Base-by-base conservation (phyloP, 2,113 vertebrate species). In the Colistium nudipinnis region DNA sequence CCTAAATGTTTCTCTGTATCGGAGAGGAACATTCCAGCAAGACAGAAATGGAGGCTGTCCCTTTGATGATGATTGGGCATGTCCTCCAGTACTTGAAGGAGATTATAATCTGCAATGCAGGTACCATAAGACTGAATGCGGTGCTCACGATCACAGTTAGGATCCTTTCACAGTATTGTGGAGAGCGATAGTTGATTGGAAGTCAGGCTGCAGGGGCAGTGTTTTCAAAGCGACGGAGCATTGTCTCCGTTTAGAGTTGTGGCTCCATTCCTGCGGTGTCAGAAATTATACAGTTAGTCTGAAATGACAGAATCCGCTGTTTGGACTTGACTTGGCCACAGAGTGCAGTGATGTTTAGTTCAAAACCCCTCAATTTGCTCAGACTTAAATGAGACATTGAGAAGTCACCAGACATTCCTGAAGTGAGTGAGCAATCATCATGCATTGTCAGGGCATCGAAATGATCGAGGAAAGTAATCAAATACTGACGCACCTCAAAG, bases 221-320 rank as follows among this genome's bases (percentile, higher is more conserved):
- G 22, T 43, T 30, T 64, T 70, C 55, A 70, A 70, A 70, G 63
- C 6, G 9, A 52, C 47, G 9, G 52, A 55, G 68, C 68, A 74
- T 76, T 68, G 84, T 90, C 83, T 87, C 72, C n/a, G 70, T 76
- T 79, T 66, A 72, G 74, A 82, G 79, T 54, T 74, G 70, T 55
- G 70, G 70, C 87, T 89, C 44, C 87, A 91, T 93, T 92, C 88
- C 91, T 92, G 91, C n/a, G 88, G 90, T 78, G 81, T 72, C 65
- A 76, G 59, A 88, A 91, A 92, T 92, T 81, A 91, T 73, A 90
- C 81, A 72, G 73, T 76, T 66, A 65, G 74, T 76, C 78, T 88
- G 52, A 66, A 74, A 88, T 45, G 61, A 76, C 71, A 80, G 62
- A 76, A 79, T 80, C 67, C 25, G 4, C 55, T 87, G 83, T 91